Conservation (phyloP, 2,113 vertebrate genomes). For the Lepisosteus osseus region DNA sequence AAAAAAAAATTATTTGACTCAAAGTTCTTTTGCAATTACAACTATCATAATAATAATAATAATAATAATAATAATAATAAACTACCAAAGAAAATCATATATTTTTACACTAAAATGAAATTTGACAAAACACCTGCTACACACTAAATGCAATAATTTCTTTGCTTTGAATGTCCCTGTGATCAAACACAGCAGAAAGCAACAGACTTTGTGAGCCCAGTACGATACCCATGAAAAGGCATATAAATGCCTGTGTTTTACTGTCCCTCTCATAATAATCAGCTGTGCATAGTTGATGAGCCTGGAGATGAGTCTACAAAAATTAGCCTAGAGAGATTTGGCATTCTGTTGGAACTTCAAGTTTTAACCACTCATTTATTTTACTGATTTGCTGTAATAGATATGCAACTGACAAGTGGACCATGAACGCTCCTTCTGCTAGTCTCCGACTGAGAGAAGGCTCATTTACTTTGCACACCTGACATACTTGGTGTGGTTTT, state of each 20-base stretch:
- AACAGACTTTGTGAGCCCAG: not conserved
- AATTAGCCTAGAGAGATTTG: conserved; percentile 34
- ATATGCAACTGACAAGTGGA: conserved; percentile 48
- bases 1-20: no score
- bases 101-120: no score
- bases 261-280: conserved; percentile 12
- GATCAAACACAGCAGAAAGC: not conserved
- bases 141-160: no score
- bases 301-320: conserved; percentile 19
- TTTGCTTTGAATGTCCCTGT: not conserved
- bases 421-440: conserved; percentile 52
- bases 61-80: no score
- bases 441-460: conserved; percentile 41
- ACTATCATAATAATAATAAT: no score
- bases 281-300: conserved; percentile 21
- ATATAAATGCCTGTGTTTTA: not conserved
- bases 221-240: not conserved
- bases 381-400: conserved; percentile 52
- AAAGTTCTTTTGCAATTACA: no score
- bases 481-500: conserved; percentile 41
- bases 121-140: no score
- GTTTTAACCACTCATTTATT: conserved; percentile 59
- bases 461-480: conserved; percentile 48
- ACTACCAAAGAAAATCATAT: no score
- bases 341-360: conserved; percentile 38